A percentile compares a stretch with the other conserved stretches of the same genome.
phyloP scores from a whole-genome alignment of 1,140 invertebrate species.

The Drosophila rhopaloa region DNA sequence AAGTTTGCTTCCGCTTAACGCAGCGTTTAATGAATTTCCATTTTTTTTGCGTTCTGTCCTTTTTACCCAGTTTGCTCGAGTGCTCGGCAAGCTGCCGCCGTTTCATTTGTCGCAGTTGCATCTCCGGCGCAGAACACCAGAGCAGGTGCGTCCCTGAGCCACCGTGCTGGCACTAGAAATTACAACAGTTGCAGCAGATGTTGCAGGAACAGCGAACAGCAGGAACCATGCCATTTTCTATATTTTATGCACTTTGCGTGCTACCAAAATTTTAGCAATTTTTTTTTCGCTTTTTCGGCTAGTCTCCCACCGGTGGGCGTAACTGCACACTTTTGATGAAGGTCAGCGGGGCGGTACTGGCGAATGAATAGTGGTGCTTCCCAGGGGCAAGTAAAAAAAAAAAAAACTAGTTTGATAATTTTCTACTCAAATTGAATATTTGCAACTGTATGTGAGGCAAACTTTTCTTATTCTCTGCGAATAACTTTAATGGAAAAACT shows the following conservation, averaged over 20 bases:
- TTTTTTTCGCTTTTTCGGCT: slow-evolving; percentile 22
- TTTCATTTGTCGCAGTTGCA: slow-evolving; percentile 50
- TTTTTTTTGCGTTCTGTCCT: slow-evolving; percentile 21
- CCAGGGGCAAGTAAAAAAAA: background rate
- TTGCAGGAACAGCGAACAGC: slow-evolving; percentile 23
- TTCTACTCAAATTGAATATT: slow-evolving; percentile 81
- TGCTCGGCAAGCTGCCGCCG: slow-evolving; percentile 44
- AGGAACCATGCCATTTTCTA: slow-evolving; percentile 60
- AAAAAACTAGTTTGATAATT: slow-evolving; percentile 77
- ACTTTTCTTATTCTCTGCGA: slow-evolving; percentile 78
- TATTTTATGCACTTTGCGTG: slow-evolving; percentile 81
- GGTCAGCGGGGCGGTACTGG: slow-evolving; percentile 45
- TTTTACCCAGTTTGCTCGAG: slow-evolving; percentile 1
- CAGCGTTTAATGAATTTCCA: slow-evolving; percentile 71
- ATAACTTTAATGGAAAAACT: slow-evolving; percentile 84
- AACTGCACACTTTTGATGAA: slow-evolving; percentile 46
- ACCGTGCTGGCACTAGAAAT: slow-evolving; percentile 26
- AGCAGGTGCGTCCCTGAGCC: slow-evolving; percentile 49
- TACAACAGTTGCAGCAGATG: slow-evolving; percentile 43
- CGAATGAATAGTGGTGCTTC: slow-evolving; percentile 4
- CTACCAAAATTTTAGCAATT: slow-evolving; percentile 66
- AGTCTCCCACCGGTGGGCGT: slow-evolving; percentile 11
- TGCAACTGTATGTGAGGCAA: slow-evolving; percentile 64
- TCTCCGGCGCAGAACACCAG: slow-evolving; percentile 3
- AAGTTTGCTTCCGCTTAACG: slow-evolving; percentile 57